phyloP scores from a whole-genome alignment of 2,113 vertebrate species.

The Hippopotamus amphibius region DNA sequence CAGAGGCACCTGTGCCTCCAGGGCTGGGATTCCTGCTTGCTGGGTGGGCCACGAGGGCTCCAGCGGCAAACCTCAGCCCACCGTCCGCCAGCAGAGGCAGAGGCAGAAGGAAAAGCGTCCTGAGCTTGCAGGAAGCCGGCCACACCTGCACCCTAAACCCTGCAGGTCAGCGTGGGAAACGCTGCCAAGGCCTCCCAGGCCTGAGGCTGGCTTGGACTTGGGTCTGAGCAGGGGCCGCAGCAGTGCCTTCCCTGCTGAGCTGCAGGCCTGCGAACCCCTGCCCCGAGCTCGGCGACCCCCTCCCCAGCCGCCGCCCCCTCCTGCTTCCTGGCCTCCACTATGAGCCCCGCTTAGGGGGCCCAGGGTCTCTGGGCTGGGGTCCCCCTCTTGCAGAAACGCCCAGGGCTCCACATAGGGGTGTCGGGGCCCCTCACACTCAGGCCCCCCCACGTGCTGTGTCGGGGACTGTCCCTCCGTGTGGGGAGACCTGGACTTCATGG shows the following conservation, averaged over 20 bases:
- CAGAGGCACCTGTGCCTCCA: accelerated
- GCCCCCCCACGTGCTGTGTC: too few relatives aligned
- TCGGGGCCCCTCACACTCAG: background rate
- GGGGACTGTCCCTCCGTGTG: background rate
- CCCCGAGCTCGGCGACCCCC: background rate
- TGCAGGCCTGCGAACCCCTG: background rate
- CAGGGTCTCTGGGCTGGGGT: background rate
- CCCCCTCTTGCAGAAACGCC: background rate
- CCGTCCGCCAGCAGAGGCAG: background rate
- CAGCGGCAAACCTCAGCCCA: background rate
- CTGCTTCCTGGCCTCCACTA: background rate
- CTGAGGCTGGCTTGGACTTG: too few relatives aligned
- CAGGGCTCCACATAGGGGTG: accelerated
- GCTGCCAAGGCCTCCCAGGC: background rate
- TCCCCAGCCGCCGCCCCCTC: background rate
- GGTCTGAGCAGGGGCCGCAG: accelerated
- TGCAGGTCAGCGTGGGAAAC: background rate
- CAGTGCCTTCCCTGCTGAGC: background rate
- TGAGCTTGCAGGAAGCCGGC: background rate
- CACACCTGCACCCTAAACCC: too few relatives aligned
- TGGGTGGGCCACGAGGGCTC: too few relatives aligned
- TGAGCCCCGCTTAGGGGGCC: background rate
- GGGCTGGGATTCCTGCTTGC: background rate
- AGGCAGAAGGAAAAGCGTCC: background rate
- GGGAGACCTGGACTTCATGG: background rate